Evolutionary conservation across 92 coral and sea anemone species (phyloP).

Genomic region (Epizoanthus illoricatus): DNA sequence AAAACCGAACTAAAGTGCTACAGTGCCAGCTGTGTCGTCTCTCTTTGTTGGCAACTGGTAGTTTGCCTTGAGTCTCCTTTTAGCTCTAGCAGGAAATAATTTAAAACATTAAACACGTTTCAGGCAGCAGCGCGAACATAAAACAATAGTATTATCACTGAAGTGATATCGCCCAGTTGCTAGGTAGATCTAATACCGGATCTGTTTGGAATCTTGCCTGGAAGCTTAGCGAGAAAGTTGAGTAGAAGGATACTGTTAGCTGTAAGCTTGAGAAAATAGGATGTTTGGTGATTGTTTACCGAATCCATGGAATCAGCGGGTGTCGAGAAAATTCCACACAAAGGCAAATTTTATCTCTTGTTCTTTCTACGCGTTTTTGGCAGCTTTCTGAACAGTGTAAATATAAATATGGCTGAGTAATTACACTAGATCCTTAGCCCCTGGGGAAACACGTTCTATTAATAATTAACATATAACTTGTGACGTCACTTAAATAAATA

Average conservation of each 20-base stretch:
- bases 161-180: constrained; percentile 26
- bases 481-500: constrained; percentile 72
- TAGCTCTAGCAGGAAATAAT: constrained; percentile 59
- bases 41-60: constrained; percentile 55
- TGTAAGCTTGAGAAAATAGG: constrained; percentile 16
- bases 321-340: constrained; percentile 33
- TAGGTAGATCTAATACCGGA: constrained; percentile 17
- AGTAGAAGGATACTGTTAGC: not conserved
- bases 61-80: constrained; percentile 22
- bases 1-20: constrained; percentile 7
- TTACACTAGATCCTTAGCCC: constrained; percentile 30
- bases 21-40: constrained; percentile 58
- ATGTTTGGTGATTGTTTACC: constrained; percentile 36
- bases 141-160: constrained; percentile 17
- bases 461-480: constrained; percentile 62
- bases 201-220: constrained; percentile 28
- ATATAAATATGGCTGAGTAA: constrained; percentile 43
- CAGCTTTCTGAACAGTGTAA: constrained; percentile 26
- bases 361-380: constrained; percentile 9
- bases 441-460: constrained; percentile 77
- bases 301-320: constrained; percentile 41
- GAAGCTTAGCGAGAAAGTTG: not conserved
- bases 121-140: constrained; percentile 21
- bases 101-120: constrained; percentile 61
- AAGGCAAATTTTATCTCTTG: constrained; percentile 35